phyloP scores from a whole-genome alignment of 1,140 invertebrate species.

The Eufriesea mexicana region DNA sequence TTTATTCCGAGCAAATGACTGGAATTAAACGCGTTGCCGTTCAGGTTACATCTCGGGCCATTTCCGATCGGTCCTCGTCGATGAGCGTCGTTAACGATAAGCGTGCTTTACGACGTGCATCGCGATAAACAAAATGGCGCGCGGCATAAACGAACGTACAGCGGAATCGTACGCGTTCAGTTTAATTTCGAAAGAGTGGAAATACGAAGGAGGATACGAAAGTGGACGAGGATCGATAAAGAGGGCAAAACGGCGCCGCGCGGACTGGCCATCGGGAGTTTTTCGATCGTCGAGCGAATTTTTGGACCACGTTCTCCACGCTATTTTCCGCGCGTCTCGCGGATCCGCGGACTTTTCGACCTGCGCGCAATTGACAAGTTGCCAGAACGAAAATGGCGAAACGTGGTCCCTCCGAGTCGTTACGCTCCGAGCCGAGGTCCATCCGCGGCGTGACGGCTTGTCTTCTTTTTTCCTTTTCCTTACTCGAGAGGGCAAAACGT shows the following conservation, averaged over 20 bases:
- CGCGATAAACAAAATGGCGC: too few relatives aligned
- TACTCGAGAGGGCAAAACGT: neutral
- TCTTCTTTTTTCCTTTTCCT: neutral
- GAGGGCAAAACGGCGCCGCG: neutral
- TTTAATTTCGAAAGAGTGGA: too few relatives aligned
- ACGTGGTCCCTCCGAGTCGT: neutral
- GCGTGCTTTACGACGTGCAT: neutral
- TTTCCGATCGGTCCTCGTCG: neutral
- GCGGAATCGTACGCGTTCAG: too few relatives aligned
- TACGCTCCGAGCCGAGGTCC: neutral
- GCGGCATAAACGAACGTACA: too few relatives aligned
- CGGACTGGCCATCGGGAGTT: neutral
- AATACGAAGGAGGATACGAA: neutral
- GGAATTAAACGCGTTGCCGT: neutral
- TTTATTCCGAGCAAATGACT: neutral
- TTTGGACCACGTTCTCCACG: neutral
- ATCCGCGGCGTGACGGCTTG: neutral
- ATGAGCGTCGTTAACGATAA: neutral
- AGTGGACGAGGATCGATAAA: too few relatives aligned
- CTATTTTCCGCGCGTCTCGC: neutral
- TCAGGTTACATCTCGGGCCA: neutral
- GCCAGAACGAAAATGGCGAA: conserved; percentile 13
- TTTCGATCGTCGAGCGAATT: neutral
- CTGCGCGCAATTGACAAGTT: conserved; percentile 1
- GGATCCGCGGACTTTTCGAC: neutral